Evolutionary conservation across 2,797 vertebrate species (phyloP), one percentile per base, ranked within the genome.

Genomic region (Leucoraja ocellata): DNA sequence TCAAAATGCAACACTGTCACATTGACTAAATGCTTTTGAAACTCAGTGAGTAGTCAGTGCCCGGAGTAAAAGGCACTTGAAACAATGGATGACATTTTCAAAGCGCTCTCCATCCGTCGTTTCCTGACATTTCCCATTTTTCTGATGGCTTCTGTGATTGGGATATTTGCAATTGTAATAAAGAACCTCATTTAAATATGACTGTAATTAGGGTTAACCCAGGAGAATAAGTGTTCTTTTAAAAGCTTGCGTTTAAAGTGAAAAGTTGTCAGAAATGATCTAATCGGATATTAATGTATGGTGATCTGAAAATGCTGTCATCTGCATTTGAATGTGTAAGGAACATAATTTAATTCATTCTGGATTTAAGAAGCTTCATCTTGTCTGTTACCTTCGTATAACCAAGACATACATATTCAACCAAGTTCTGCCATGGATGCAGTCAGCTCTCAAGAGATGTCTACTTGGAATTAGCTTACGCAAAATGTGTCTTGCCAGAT

Each of bases 201-300:
- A 96, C 97, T 98, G 98, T 97, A 97, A 98, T 98, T 97, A 97
- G 96, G 92, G 95, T 97, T 97, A 97, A 97, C 97, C 97, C 96
- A 96, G 96, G 96, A 97, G 96, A 92, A 92, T 97, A 97, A 97
- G 97, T 96, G 96, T 96, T 96, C 95, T 96, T 93, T 97, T 96
- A 97, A 95, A 98, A 98, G 96, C 97, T 97, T 97, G 97, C 97
- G 54, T 98, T 98, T 98, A 97, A 97, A 97, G 97, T 97, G 97
- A 97, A 97, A 98, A 97, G 96, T 95, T 96, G 97, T 97, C 95
- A 95, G 97, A 96, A 96, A 96, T 94, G 96, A 95, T 97, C 96
- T 96, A 96, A 95, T 97, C 96, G 96, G 95, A 96, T 97, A 97
- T 97, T 98, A 97, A 98, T 98, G 97, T 96, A 96, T 96, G 97